Conservation (phyloP, 2,113 vertebrate species). For the Limanda limanda region DNA sequence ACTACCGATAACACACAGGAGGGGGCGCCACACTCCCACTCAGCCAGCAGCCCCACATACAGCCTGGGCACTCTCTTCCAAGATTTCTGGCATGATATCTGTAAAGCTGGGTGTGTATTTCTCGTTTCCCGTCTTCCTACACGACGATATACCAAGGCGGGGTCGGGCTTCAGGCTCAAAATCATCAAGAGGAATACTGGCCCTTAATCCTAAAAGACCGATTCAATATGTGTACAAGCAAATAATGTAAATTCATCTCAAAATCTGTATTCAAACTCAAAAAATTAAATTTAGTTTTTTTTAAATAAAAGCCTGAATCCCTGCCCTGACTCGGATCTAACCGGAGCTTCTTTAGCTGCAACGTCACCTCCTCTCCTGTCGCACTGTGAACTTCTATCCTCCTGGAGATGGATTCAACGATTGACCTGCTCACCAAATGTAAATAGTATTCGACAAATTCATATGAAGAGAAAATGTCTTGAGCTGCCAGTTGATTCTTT, state of each 20-base stretch:
- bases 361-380: not conserved
- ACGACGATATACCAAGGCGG: conserved; percentile 20
- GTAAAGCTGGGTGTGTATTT: conserved; percentile 99
- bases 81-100: conserved; percentile 98
- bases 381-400: not conserved
- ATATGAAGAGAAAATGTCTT: too few species aligned
- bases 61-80: conserved; percentile 93
- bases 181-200: not conserved
- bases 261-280: not conserved
- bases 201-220: too few species aligned
- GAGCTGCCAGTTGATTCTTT: too few species aligned
- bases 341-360: conserved; percentile 55
- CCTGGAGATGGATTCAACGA: not conserved
- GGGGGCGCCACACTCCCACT: conserved; percentile 89
- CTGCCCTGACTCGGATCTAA: conserved; percentile 38
- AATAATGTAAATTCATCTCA: too few species aligned
- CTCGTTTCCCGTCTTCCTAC: conserved; percentile 68
- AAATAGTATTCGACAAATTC: too few species aligned
- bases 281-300: not conserved
- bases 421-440: not conserved
- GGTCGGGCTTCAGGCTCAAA: conserved; percentile 43
- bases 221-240: too few species aligned
- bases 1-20: conserved; percentile 98
- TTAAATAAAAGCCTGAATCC: conserved; percentile 37
- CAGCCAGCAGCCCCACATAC: conserved; percentile 87